These are phyloP conservation scores for Enhydra lutris DNA, from an alignment of 2,113 vertebrate species.

Conservation along the genomic window DNA sequence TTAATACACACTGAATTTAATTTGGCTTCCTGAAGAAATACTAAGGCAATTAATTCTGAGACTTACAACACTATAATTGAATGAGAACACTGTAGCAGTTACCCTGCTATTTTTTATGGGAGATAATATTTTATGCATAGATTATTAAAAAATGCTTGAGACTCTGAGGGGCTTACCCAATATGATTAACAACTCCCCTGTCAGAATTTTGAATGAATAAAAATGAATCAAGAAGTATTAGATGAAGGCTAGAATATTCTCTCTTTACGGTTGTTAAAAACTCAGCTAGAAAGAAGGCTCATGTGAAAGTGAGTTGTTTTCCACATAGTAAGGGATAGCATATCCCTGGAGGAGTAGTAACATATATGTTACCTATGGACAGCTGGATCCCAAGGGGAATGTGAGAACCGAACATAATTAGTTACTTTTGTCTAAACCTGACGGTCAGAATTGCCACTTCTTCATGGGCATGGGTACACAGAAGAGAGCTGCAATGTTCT, in stretches of 20 bases:
- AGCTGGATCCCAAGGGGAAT: background rate
- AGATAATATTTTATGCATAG: background rate
- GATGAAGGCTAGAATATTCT: background rate
- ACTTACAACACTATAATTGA: background rate
- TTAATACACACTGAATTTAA: background rate
- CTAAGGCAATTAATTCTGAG: background rate
- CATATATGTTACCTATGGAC: background rate
- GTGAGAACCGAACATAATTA: background rate
- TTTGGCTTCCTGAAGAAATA: conserved; percentile 20
- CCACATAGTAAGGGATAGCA: accelerated
- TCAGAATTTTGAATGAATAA: background rate
- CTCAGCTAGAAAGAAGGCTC: background rate
- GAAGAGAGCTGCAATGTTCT: background rate
- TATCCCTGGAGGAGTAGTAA: background rate
- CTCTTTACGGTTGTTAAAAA: background rate
- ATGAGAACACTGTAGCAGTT: background rate
- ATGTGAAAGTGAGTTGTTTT: background rate
- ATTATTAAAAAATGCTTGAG: background rate
- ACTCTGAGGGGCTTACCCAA: background rate
- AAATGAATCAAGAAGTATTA: background rate
- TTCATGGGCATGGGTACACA: background rate
- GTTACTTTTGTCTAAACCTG: background rate
- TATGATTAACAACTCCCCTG: background rate
- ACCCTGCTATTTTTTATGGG: background rate
- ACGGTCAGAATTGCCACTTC: background rate